phyloP scores from a whole-genome alignment of 2,797 vertebrate species.

The Gadopsis marmoratus region DNA sequence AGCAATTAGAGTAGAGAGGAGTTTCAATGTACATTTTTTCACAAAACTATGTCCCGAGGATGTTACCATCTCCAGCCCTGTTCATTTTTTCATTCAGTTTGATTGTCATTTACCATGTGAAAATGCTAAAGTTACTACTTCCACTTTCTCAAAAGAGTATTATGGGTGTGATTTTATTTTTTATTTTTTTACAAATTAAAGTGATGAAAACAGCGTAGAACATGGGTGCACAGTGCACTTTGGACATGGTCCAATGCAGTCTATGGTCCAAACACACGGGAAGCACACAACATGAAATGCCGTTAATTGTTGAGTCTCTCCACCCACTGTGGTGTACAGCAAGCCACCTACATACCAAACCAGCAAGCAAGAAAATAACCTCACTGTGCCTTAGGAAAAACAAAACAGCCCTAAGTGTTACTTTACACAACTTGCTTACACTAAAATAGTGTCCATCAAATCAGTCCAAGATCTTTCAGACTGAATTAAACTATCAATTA shows the following conservation, averaged over 20 bases:
- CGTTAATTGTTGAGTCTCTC: neutral
- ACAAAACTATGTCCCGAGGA: neutral
- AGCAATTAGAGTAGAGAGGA: slow-evolving; percentile 1
- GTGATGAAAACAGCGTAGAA: neutral
- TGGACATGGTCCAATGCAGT: neutral
- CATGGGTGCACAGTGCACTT: neutral
- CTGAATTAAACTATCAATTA: neutral
- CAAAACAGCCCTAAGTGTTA: neutral
- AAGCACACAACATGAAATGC: neutral
- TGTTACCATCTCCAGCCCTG: neutral
- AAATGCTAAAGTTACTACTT: neutral
- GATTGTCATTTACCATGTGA: neutral
- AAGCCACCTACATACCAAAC: neutral
- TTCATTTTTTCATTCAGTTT: too few species aligned
- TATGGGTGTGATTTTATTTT: too few species aligned
- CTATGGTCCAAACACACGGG: neutral
- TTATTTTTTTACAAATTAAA: slow-evolving; percentile 3
- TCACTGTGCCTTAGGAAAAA: neutral
- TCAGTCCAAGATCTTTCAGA: slow-evolving; percentile 12
- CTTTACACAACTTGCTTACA: neutral
- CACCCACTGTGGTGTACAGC: neutral
- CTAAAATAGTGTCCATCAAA: neutral
- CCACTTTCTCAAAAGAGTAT: slow-evolving; percentile 22
- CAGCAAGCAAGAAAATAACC: neutral
- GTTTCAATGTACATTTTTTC: neutral